Conservation (phyloP, 2,113 vertebrate genomes). For the Cricetomys ansorgei region DNA sequence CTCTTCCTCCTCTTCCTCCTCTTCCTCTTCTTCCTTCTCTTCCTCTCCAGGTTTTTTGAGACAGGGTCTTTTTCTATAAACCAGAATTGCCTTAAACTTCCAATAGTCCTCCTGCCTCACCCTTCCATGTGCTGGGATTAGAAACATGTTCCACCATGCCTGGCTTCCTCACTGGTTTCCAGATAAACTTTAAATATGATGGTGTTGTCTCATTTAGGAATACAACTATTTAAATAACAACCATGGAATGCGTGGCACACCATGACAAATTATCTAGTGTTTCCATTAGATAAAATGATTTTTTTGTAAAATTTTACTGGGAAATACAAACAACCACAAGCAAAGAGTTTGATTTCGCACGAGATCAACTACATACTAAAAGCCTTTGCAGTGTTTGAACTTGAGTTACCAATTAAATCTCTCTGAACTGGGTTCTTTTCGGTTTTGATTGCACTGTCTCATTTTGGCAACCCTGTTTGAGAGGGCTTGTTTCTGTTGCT, state of each 20-base stretch:
- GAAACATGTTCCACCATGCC: neutral
- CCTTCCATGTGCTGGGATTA: neutral
- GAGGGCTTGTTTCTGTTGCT: neutral
- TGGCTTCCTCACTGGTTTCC: neutral
- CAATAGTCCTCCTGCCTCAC: neutral
- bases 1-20: no score
- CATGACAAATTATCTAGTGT: neutral
- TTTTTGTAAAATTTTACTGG: neutral
- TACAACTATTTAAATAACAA: neutral
- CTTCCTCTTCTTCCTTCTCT: neutral
- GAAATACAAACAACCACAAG: neutral
- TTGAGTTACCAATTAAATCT: neutral
- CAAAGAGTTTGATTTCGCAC: neutral
- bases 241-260: neutral
- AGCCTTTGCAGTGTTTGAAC: neutral
- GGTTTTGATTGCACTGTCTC: neutral
- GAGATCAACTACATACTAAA: neutral
- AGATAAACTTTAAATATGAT: neutral
- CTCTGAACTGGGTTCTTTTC: neutral
- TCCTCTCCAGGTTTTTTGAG: neutral
- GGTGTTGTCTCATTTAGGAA: neutral
- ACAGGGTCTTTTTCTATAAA: neutral
- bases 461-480: neutral
- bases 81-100: neutral
- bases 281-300: neutral